Evolutionary conservation across 1,140 invertebrate genomes (phyloP), one percentile per base, ranked within the genome.

Genomic region (Drosophila elegans): DNA sequence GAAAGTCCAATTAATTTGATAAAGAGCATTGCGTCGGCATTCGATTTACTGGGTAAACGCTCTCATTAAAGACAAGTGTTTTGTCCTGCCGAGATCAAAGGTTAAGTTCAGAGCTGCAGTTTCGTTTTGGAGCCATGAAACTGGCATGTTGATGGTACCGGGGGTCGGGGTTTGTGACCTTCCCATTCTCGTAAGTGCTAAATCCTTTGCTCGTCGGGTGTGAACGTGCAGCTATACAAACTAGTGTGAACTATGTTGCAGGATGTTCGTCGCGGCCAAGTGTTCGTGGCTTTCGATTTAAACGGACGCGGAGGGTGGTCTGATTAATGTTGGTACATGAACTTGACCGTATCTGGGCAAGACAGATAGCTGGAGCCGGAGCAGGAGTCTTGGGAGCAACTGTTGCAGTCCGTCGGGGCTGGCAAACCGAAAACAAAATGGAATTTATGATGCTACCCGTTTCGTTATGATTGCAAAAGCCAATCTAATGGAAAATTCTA

Each of bases 401-500:
- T 80, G 64, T 73, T 85, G 59, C 71, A 62, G 3, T 10, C 32
- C n/a, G 48, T 29, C 27, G 3, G 46, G n/a, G 51, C 45, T 57
- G 21, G 56, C 38, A 25, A 38, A 42, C 44, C 51, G 52, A 66
- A 52, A 57, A 49, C 45, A 52, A 72, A 88, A 82, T 88, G 78
- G 74, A 88, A 88, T 86, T 86, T 88, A 88, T 86, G 83, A 61
- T 52, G 45, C 39, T 27, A 36, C 59, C 21, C 39, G 42, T 21
- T 73, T 49, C 46, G 53, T 78, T 86, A 66, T 71, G 82, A 82
- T 74, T 81, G 64, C 62, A 38, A 79, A 76, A 88, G 59, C 55
- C 82, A 86, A 88, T 86, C 57, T 76, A 86, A 83, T 88, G 83
- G 83, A 86, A 86, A 83, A 83, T 88, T 76, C 62, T 36, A 79